A percentile compares a stretch with the other conserved stretches of the same genome.
Evolutionary conservation across 2,888 invertebrate genomes (phyloP).

Genomic region (Hydraecia micacea): DNA sequence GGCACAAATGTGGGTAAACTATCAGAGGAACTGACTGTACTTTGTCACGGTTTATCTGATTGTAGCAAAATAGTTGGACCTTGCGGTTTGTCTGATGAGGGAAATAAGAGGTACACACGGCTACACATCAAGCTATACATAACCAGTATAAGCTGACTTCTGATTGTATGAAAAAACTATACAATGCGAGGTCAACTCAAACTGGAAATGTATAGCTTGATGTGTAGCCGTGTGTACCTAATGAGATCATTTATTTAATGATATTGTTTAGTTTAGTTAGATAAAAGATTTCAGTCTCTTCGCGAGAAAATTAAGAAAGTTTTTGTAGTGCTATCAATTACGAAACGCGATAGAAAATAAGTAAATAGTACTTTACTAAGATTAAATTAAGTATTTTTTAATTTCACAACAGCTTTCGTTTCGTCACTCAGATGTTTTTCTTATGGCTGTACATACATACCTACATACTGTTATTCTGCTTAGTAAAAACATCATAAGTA

Average conservation of each 20-base stretch:
- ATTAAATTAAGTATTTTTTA: neutral
- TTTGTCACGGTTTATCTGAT: constrained; percentile 61
- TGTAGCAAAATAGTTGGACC: neutral
- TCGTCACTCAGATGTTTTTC: neutral
- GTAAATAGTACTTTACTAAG: constrained; percentile 1
- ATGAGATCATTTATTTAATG: constrained; percentile 7
- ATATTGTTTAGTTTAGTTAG: neutral
- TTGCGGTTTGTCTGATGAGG: constrained; percentile 1
- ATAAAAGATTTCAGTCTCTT: neutral
- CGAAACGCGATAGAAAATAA: constrained; percentile 2
- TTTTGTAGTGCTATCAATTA: constrained; percentile 29
- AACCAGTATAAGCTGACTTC: no score
- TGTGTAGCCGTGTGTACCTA: no score
- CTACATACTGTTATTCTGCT: neutral
- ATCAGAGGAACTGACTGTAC: constrained; percentile 41
- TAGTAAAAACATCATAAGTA: neutral
- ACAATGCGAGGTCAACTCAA: no score
- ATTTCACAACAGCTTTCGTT: neutral
- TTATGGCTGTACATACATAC: neutral
- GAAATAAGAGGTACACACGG: constrained; percentile 23
- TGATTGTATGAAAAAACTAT: no score
- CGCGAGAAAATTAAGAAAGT: neutral
- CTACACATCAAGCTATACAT: no score
- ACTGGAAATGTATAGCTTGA: no score
- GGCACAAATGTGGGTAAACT: constrained; percentile 42